Base-by-base conservation (phyloP, 53 echinoderm and acorn worm genomes). In the Luidia sarsii region DNA sequence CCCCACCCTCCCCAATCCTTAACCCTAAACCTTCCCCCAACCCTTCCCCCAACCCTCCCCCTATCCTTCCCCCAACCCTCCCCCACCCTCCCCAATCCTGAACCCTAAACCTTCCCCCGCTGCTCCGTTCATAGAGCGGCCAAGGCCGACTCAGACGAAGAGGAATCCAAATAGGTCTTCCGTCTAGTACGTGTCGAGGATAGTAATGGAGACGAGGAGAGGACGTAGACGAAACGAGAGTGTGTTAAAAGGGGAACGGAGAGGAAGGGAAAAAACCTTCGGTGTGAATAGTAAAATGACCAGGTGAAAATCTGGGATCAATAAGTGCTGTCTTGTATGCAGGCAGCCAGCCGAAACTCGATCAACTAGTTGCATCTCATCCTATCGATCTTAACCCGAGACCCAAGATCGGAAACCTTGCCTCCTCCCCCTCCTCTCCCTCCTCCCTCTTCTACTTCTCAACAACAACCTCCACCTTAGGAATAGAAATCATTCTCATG, bases 311-410 rank as follows among this genome's bases (percentile, higher is more conserved):
- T n/a, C 60, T n/a, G 18, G n/a, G 61, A 75, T 75, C 75, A 39
- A 75, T 45, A 7, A 0, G 9, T 45, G 37, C 39, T 48, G 24
- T 46, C 14, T 25, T 29, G 61, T 48, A 41, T 60, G 9, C 73
- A 25, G 35, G 36, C 16, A 33, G 22, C 14, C 52, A 53, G 36
- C 54, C 39, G 73, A 39, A 75, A 60, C 21, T 28, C 20, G 61
- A 75, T 75, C 75, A 75, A 75, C 75, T 61, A 39, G 75, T 75
- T 75, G 75, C 60, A 75, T 55, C 75, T 31, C 43, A 46, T 27
- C n/a, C 35, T 22, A 75, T 75, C 43, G 75, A 75, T 75, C n/a
- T n/a, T n/a, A n/a, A n/a, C n/a, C n/a, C n/a, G n/a, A n/a, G n/a
- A n/a, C n/a, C n/a, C n/a, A n/a, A n/a, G n/a, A n/a, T n/a, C n/a